Base-by-base conservation (phyloP, 2,797 vertebrate genomes). In the Sebastes diploproa region DNA sequence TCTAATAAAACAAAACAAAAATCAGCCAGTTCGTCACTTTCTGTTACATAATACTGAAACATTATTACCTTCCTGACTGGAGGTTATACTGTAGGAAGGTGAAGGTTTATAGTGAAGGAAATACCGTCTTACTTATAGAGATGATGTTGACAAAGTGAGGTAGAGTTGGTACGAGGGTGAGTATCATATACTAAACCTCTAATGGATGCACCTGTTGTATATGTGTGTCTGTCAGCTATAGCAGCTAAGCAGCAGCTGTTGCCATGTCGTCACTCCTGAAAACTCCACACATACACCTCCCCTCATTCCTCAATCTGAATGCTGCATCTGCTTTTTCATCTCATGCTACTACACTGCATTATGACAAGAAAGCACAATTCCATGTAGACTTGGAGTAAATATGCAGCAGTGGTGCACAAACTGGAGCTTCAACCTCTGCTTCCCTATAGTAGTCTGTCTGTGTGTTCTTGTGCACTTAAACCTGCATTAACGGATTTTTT, bases 171-270 rank as follows among this genome's bases (percentile, higher is more conserved):
- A 20, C 66, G 38, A 50, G 50, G 32, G 6, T 0, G 34, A 22
- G 36, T 16, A 1, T 0, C 67, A 12, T 16, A 38, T 27, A 20
- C 46, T 61, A 22, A 52, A 27, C 36, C 58, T 64, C 65, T 74
- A 10, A 52, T 58, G 60, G 78, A 83, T 23, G 72, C 90, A 93
- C 89, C 91, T 91, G 91, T 78, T 78, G 78, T 13, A 3, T 72
- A 54, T 23, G 25, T 81, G 77, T 23, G 29, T 30, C 29, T 81
- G 77, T 79, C 69, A 83, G 69, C 71, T 60, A 56, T 6, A 81
- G 52, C 69, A 38, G 61, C 25, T 25, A 2, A 62, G 32, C 73
- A 61, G 81, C 89, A 91, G 90, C 91, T 94, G 90, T 27, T 68
- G 76, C 54, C 46, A 63, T 74, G 77, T 71, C 65, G 77, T 54